Evolutionary conservation across 2,888 invertebrate species (phyloP).

Genomic region (Mesoligia furuncula): DNA sequence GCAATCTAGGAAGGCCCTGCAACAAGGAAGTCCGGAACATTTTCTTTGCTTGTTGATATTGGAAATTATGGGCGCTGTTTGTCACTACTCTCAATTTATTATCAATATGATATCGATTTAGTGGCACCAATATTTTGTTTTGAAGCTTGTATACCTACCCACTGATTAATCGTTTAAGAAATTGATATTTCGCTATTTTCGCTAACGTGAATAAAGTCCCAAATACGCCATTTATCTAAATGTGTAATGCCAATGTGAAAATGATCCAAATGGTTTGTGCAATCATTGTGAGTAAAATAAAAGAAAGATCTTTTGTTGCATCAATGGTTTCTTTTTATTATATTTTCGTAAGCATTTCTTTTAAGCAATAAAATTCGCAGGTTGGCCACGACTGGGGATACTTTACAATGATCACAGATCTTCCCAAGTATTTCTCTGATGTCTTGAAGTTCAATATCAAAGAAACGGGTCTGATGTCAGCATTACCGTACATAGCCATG

Average conservation of each 20-base stretch:
- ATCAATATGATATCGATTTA: not conserved
- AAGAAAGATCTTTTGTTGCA: not conserved
- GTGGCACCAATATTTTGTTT: not conserved
- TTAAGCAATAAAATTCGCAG: slow-evolving; percentile 73
- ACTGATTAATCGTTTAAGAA: not conserved
- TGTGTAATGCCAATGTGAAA: not conserved
- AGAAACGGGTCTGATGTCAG: slow-evolving; percentile 91
- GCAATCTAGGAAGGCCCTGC: slow-evolving; percentile 17
- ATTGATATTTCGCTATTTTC: not conserved
- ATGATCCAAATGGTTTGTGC: not conserved
- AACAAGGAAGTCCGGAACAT: not conserved
- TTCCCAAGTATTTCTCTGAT: slow-evolving; percentile 92
- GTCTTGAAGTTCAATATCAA: slow-evolving; percentile 92
- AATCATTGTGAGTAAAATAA: not conserved
- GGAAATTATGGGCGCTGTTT: not conserved
- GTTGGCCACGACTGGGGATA: slow-evolving; percentile 93
- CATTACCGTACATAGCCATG: slow-evolving; percentile 92
- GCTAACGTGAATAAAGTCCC: not conserved
- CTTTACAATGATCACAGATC: slow-evolving; percentile 92
- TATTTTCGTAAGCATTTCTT: not conserved
- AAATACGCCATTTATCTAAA: not conserved
- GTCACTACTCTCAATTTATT: not conserved
- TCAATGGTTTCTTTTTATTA: not conserved
- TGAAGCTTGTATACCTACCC: not conserved
- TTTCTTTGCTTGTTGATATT: not conserved